Evolutionary conservation across 2,797 vertebrate species (phyloP), one percentile per base, ranked within the genome.

Genomic region (Luscinia megarhynchos): DNA sequence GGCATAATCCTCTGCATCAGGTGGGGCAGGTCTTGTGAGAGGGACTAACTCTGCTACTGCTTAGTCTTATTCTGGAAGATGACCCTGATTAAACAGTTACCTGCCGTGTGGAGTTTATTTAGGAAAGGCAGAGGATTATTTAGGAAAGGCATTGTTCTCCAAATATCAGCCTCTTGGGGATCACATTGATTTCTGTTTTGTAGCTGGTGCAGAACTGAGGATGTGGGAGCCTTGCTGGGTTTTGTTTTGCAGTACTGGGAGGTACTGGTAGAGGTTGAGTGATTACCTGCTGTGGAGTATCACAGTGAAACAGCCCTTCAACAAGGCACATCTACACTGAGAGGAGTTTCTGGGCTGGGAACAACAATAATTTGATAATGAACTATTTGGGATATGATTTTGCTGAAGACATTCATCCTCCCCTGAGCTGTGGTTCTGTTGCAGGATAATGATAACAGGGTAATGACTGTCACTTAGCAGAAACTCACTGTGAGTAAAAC

Each of bases 261-360:
- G 51, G 36, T 69, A 9, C 29, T 45, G 51, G 21, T 36, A 30
- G 50, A 67, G 24, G 10, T 1, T 61, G 29, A 23, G 24, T 79
- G 36, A 30, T 53, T 41, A 26, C 11, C 34, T 54, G 26, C n/a
- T 38, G 38, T 11, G 61, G 17, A 12, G 17, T 1, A 2, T 32
- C 14, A 19, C 8, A 21, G 10, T 27, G 13, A 9, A 32, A 45
- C 3, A 54, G 23, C 29, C n/a, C 43, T 58, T 58, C 58, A 53
- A 3, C 7, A 18, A 0, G 5, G 24, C 3, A 21, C 16, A 55
- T 20, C 48, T 67, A 10, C 22, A 12, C 8, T 30, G n/a, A 45
- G 27, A 88, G 27, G 26, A 38, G 29, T 46, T 72, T 85, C 32
- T 50, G 72, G 36, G 10, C 34, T 43, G 51, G 32, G 32, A 87